Base-by-base conservation (phyloP, 2,888 invertebrate species). In the Ormyrus thymus region DNA sequence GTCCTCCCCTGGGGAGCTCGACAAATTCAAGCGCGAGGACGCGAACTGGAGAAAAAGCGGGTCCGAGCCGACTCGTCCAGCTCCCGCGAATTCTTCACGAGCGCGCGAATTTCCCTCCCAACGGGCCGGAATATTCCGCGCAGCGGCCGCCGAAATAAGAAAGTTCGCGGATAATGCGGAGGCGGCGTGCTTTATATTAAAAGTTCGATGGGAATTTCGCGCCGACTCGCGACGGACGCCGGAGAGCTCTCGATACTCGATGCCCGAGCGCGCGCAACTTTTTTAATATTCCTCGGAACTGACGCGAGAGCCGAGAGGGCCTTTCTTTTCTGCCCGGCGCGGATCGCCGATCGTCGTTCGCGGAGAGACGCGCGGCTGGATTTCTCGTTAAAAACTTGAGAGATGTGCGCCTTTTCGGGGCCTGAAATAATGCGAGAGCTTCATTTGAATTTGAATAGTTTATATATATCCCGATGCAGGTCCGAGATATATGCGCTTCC, bases 21-120 rank as follows among this genome's bases (percentile, higher is more conserved):
- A 78, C 74, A 78, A 74, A 74, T 78, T 78, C 73, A 68, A 69
- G 74, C 68, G 55, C 50, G 58, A 50, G 13, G 56, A 29, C 0
- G 29, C 29, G 29, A 3, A 10, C 43, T 10, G 4, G 6, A 6
- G 10, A 10, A 15, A 13, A 15, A 15, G 43, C 15, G n/a, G 55
- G 6, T 55, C 13, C 10, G 13, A 55, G 13, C 62, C 69, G 50
- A 70, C 62, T 70, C 64, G 43, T n/a, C 2, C 15, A 8, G 11
- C 43, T 15, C 29, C 62, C 56, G 6, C 62, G 29, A 76, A 69
- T 76, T 69, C 55, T 69, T 69, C 55, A 69, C 50, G 69, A 69
- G 76, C 51, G 46, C 51, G 46, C 8, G 45, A 46, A 7, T 56
- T 56, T 64, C 48, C 6, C n/a, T 29, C 29, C 13, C 59, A 6